Evolutionary conservation across 2,888 invertebrate species (phyloP).

Genomic region (Papilio protenor): DNA sequence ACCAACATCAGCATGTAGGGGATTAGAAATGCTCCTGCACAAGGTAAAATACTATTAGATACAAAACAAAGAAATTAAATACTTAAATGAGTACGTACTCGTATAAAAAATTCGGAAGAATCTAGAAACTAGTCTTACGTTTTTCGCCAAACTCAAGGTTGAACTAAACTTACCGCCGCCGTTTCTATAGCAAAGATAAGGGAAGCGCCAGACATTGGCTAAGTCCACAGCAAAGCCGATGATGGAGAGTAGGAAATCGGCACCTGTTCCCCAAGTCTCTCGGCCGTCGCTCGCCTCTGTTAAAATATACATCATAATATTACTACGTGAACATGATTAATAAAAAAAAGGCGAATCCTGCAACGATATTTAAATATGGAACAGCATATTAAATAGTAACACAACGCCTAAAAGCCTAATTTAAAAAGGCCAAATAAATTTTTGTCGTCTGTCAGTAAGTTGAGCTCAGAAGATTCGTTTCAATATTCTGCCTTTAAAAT

Average conservation of each 20-base stretch:
- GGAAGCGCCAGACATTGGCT: slow-evolving; percentile 94
- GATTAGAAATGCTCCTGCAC: slow-evolving; percentile 88
- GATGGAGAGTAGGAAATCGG: slow-evolving; percentile 92
- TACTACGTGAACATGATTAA: background rate
- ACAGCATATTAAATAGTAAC: too few relatives aligned
- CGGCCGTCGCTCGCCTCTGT: slow-evolving; percentile 83
- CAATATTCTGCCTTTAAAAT: background rate
- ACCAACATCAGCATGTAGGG: slow-evolving; percentile 90
- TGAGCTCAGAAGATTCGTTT: too few relatives aligned
- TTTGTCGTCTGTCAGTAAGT: too few relatives aligned
- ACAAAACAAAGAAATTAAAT: background rate
- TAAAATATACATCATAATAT: background rate
- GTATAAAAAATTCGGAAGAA: too few relatives aligned
- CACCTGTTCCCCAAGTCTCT: slow-evolving; percentile 92
- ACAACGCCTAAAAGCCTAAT: too few relatives aligned
- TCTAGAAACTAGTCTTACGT: too few relatives aligned
- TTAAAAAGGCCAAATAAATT: too few relatives aligned
- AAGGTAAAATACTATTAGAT: background rate
- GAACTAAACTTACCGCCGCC: slow-evolving; percentile 85
- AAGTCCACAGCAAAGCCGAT: slow-evolving; percentile 94
- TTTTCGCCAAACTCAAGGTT: too few relatives aligned
- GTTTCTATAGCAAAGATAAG: slow-evolving; percentile 91
- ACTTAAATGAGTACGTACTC: background rate
- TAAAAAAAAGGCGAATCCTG: slow-evolving; percentile 9
- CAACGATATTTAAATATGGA: too few relatives aligned